phyloP scores from a whole-genome alignment of 2,888 invertebrate genomes.

The Mechanitis messenoides region DNA sequence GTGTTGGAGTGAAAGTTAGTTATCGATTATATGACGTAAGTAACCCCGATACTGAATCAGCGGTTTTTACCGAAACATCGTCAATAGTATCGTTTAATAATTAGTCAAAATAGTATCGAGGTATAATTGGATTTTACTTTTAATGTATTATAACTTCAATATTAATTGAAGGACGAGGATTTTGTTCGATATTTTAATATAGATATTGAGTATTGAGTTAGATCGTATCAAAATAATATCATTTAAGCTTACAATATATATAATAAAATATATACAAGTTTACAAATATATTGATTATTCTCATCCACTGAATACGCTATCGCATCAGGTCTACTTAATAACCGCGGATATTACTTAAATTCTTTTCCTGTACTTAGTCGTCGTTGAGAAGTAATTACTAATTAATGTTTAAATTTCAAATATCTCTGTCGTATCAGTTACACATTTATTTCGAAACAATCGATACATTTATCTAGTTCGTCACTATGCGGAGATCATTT shows the following conservation, averaged over 20 bases:
- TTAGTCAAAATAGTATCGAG: constrained; percentile 37
- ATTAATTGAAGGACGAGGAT: constrained; percentile 19
- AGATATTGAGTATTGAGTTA: too few species aligned
- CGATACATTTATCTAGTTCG: constrained; percentile 18
- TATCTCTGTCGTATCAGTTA: too few species aligned
- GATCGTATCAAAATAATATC: too few species aligned
- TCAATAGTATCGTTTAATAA: constrained; percentile 32
- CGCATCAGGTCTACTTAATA: too few species aligned
- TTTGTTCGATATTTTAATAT: too few species aligned
- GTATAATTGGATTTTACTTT: constrained; percentile 38
- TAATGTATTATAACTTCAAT: constrained; percentile 33
- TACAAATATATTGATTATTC: too few species aligned
- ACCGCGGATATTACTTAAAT: too few species aligned
- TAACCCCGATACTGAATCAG: not conserved
- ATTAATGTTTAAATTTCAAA: too few species aligned
- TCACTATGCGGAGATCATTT: constrained; percentile 46
- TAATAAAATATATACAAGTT: too few species aligned
- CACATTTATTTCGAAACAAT: not conserved
- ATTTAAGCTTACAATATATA: too few species aligned
- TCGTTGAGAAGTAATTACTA: not conserved
- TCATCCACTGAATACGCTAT: too few species aligned
- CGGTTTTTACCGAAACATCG: constrained; percentile 11
- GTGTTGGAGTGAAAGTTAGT: constrained; percentile 2
- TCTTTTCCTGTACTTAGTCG: too few species aligned
- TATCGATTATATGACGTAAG: not conserved